A percentile compares a stretch with the other conserved stretches of the same genome.
These are phyloP conservation scores for Sinocyclocheilus rhinocerous DNA, from an alignment of 2,113 vertebrate genomes.

Conservation along the genomic window DNA sequence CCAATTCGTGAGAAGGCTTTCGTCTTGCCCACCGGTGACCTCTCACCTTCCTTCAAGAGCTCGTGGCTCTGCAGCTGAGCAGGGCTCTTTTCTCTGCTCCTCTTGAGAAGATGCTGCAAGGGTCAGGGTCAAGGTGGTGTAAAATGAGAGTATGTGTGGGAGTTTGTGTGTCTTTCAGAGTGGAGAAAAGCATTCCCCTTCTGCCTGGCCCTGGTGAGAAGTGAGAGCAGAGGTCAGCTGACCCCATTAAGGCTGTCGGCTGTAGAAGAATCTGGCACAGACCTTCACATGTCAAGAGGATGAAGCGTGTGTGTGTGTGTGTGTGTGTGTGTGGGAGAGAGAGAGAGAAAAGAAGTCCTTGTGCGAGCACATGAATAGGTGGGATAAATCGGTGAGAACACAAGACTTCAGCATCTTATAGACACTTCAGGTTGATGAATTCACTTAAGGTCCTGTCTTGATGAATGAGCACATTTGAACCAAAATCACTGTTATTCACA, in stretches of 20 bases:
- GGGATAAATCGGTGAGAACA: neutral
- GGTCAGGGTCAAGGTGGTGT: conserved; percentile 41
- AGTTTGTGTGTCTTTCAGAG: conserved; percentile 52
- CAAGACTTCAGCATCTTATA: neutral
- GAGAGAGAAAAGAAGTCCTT: conserved; percentile 22
- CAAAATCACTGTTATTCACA: neutral
- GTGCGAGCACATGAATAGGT: neutral
- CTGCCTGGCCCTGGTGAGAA: conserved; percentile 46
- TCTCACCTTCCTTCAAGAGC: conserved; percentile 28
- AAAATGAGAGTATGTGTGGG: conserved; percentile 60
- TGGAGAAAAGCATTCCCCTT: conserved; percentile 43
- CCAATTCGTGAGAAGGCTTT: neutral
- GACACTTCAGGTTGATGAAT: conserved; percentile 23
- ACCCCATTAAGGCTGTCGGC: conserved; percentile 62
- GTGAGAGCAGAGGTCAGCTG: conserved; percentile 52
- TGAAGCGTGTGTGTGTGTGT: conserved; percentile 23
- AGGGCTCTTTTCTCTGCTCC: conserved; percentile 28
- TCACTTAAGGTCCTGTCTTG: conserved; percentile 13
- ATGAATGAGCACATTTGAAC: conserved; percentile 14
- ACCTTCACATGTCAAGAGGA: conserved; percentile 50
- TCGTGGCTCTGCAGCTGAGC: conserved; percentile 10
- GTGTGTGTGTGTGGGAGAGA: neutral
- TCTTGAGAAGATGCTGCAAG: conserved; percentile 31
- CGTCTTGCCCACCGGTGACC: neutral
- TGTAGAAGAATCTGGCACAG: conserved; percentile 49